Percentiles rank a stretch among this genome's conserved stretches.
Conservation (phyloP, 2,797 vertebrate genomes). For the Pantherophis vulpinus region DNA sequence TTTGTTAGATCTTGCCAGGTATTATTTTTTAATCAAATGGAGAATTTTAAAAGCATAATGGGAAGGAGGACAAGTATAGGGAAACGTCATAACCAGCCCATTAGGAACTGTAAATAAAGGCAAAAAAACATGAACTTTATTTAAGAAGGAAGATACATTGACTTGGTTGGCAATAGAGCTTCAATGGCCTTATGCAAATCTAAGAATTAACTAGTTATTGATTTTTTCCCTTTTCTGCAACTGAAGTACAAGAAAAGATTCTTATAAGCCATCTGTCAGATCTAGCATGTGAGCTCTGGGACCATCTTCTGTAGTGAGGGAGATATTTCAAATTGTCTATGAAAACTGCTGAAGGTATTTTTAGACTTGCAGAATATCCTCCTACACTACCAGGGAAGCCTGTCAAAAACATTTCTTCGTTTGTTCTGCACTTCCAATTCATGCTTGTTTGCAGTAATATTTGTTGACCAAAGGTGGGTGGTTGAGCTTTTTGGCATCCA, state of each 20-base stretch:
- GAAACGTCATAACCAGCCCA: not conserved
- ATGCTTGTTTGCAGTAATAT: constrained; percentile 65
- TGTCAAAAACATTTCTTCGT: constrained; percentile 69
- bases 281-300: constrained; percentile 63
- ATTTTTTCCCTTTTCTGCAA: constrained; percentile 37
- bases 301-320: constrained; percentile 60
- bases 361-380: constrained; percentile 69
- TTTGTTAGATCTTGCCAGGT: not conserved
- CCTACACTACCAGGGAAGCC: constrained; percentile 65
- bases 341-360: constrained; percentile 64
- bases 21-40: not conserved
- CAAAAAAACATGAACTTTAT: not conserved
- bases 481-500: constrained; percentile 38
- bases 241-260: constrained; percentile 49
- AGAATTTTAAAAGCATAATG: not conserved
- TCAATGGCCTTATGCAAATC: not conserved
- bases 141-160: not conserved
- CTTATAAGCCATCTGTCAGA: constrained; percentile 66
- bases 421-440: constrained; percentile 59
- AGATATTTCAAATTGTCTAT: constrained; percentile 65
- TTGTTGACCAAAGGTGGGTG: constrained; percentile 64
- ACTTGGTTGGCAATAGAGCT: not conserved
- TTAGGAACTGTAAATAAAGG: not conserved
- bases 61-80: too few species aligned
- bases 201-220: constrained; percentile 25